Percentiles rank a stretch among this genome's conserved stretches.
Conservation (phyloP, 2,113 vertebrate genomes). For the Tenebrosternarchus preto region DNA sequence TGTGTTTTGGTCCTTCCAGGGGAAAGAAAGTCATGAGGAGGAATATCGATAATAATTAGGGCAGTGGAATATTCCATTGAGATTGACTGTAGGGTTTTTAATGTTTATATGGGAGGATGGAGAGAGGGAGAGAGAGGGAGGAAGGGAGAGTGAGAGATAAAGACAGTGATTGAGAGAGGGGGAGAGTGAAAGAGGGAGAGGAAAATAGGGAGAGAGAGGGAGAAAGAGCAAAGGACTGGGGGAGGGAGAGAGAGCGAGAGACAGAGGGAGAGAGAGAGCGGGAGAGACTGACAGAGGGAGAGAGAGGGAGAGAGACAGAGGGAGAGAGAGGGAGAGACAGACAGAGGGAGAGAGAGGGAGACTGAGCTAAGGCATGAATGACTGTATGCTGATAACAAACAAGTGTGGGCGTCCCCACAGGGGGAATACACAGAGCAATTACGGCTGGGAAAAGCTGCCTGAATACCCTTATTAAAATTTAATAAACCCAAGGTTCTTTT, state of each 20-base stretch:
- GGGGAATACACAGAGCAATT: slow-evolving; percentile 68
- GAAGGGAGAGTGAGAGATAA: background rate
- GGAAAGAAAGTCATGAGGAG: slow-evolving; percentile 3
- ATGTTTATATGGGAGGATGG: slow-evolving; percentile 18
- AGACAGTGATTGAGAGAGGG: background rate
- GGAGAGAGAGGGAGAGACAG: background rate
- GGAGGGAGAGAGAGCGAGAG: background rate
- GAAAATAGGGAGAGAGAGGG: slow-evolving; percentile 27
- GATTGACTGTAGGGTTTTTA: slow-evolving; percentile 29
- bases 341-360: background rate
- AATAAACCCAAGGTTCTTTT: slow-evolving; percentile 63
- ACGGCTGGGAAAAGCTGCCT: slow-evolving; percentile 59
- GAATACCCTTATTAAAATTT: slow-evolving; percentile 66
- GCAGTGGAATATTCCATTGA: slow-evolving; percentile 35
- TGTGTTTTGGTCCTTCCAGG: background rate
- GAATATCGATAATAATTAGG: slow-evolving; percentile 44
- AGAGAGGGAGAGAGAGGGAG: background rate
- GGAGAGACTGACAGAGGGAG: background rate
- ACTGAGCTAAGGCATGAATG: slow-evolving; percentile 53
- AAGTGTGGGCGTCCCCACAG: slow-evolving; percentile 58
- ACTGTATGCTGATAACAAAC: slow-evolving; percentile 64
- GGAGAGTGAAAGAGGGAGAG: background rate
- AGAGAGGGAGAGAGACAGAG: background rate
- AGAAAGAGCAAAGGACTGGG: slow-evolving; percentile 44
- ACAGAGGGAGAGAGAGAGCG: background rate